Evolutionary conservation across 2,888 invertebrate genomes (phyloP), one percentile per base, ranked within the genome.

Genomic region (Alcis repandata): DNA sequence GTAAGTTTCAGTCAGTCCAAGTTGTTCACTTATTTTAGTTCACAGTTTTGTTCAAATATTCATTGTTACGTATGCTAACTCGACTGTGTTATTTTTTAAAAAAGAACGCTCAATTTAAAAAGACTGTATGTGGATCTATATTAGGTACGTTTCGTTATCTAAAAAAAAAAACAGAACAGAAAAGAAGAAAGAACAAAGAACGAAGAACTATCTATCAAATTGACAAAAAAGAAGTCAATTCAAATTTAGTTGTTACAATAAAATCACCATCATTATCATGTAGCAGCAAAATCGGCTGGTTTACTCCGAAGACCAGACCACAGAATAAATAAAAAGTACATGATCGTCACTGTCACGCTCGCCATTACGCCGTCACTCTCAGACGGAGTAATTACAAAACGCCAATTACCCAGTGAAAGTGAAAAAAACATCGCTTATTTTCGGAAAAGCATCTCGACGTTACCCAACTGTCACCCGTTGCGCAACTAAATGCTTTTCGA

Each of bases 381-480:
- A 27, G 58, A 46, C 64, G 38, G 43, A 48, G 62, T 74, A 80
- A 80, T 79, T 80, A 80, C 74, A 70, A 70, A 75, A 73, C 62
- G 74, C 68, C 77, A 77, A 79, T 80, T 78, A 79, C 62, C 32
- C 40, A 76, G 79, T 74, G 80, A 79, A 79, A 80, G 79, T 78
- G 75, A 70, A 71, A 70, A 63, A 66, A 49, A 54, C 52, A 48
- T 54, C 68, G 67, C 63, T 67, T 71, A 72, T 77, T 79, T 82
- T 79, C 69, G 73, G 74, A 79, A 85, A 83, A 79, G 70, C 67
- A 73, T 73, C 74, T 75, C 68, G 48, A 72, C 72, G 72, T 70
- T 67, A 74, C 71, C 69, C 74, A 75, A 73, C 77, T 77, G 78
- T 82, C 79, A 78, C 79, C 76, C 77, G 79, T 87, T 83, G 80